These are phyloP conservation scores for Amphipoea lucens DNA, from an alignment of 2,888 invertebrate species.

Conservation along the genomic window DNA sequence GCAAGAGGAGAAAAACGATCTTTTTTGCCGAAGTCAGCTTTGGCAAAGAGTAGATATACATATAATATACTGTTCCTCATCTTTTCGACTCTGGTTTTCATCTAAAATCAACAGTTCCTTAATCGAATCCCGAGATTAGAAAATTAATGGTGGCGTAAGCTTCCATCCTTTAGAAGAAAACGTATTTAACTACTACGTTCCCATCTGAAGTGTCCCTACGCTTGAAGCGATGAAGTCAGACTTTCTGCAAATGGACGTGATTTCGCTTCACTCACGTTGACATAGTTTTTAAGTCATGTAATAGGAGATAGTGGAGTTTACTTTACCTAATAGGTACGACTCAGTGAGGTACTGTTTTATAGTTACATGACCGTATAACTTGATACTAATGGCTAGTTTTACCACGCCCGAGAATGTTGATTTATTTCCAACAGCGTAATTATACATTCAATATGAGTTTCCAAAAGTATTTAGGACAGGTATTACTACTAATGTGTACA, in stretches of 20 bases:
- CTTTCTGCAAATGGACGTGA: constrained; percentile 66
- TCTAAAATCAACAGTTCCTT: too few relatives aligned
- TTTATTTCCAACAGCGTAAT: not conserved
- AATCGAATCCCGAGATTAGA: not conserved
- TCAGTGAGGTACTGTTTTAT: not conserved
- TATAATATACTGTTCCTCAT: not conserved
- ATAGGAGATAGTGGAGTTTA: constrained; percentile 13
- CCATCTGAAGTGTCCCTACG: constrained; percentile 5
- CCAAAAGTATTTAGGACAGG: not conserved
- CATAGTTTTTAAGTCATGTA: constrained; percentile 62
- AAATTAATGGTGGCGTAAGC: constrained; percentile 10
- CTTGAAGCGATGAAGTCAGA: constrained; percentile 63
- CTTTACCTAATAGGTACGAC: not conserved
- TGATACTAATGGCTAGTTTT: not conserved
- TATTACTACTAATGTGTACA: not conserved
- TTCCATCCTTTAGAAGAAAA: constrained; percentile 18
- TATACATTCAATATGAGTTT: not conserved
- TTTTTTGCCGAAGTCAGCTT: not conserved
- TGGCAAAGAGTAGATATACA: not conserved
- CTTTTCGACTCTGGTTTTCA: not conserved
- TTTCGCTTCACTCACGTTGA: constrained; percentile 63
- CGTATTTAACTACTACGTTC: constrained; percentile 10
- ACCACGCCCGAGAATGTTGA: not conserved
- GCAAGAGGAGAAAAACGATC: not conserved
- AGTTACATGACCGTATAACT: too few relatives aligned